Evolutionary conservation across 2,888 invertebrate genomes (phyloP), one percentile per base, ranked within the genome.

Genomic region (Athalia circularis): DNA sequence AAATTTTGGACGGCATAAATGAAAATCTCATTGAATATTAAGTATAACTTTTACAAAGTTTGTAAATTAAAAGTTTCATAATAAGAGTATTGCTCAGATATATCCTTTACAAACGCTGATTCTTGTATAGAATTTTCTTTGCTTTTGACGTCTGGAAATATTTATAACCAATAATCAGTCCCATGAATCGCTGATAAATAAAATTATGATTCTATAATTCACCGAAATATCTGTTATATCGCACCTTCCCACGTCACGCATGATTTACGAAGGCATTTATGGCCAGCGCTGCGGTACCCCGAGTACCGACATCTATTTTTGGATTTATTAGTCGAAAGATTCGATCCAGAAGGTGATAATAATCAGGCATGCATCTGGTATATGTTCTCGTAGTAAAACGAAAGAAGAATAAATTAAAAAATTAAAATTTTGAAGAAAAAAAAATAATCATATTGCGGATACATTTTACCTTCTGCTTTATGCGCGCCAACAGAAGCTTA

Each of bases 311-410:
- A 52, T 50, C 68, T 68, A 68, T 68, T 68, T 52, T 68, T 50
- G 68, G 52, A 68, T 68, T 68, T 52, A 52, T 52, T 68, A 68
- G 52, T 68, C 29, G n/a, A 68, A 68, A 50, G 68, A 52, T 68
- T 68, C 52, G 68, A 52, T 11, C 50, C 68, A 68, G 52, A 68
- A 68, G 29, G 68, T 29, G 52, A 68, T 68, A 68, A 68, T 68
- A 68, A 68, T 50, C 68, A 68, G 68, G 15, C 68, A 45, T 54
- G 68, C 52, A 68, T 52, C 65, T 65, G 65, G 65, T 48, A n/a
- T 65, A 65, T 65, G 65, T 65, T 65, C n/a, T 48, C 47, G 65
- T 3, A 11, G 48, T 13, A 45, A 45, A 48, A 65, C 29, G 29
- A 29, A 29, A 29, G 2, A 29, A 29, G 29, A 29, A 29, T 29